Conservation (phyloP, 2,797 vertebrate species). For the Notoglanidium macrostoma region DNA sequence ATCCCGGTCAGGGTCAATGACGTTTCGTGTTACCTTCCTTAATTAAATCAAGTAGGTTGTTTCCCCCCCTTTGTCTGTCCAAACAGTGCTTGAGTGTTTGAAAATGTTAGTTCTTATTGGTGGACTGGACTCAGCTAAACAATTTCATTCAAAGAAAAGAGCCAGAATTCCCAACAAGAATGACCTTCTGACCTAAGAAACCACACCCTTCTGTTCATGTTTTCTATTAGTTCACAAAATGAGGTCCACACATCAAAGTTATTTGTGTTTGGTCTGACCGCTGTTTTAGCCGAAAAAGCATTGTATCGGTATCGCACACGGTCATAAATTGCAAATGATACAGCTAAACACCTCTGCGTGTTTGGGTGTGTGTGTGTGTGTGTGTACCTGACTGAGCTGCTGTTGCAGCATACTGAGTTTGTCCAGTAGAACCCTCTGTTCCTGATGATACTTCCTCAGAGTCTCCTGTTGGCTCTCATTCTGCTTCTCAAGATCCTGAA, state of each 20-base stretch:
- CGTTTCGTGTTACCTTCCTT: background rate
- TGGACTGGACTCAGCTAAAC: background rate
- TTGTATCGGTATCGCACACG: background rate
- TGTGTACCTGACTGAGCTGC: slow-evolving; percentile 86
- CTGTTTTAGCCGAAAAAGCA: background rate
- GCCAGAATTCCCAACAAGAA: background rate
- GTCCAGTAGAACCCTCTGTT: slow-evolving; percentile 85
- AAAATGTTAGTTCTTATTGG: background rate
- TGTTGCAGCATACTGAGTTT: slow-evolving; percentile 86
- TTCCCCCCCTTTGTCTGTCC: too few relatives aligned
- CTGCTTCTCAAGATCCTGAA: slow-evolving; percentile 87
- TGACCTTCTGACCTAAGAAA: background rate
- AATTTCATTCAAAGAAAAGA: background rate
- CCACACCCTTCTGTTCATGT: background rate
- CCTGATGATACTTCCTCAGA: slow-evolving; percentile 85
- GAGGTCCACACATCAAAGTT: background rate
- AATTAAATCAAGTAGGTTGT: background rate
- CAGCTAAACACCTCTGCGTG: background rate
- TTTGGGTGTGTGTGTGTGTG: background rate
- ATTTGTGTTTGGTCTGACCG: background rate
- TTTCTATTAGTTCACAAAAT: background rate
- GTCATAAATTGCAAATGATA: background rate
- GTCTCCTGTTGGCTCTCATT: slow-evolving; percentile 87
- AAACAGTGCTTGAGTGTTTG: too few relatives aligned
- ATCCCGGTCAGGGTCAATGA: background rate